Evolutionary conservation across 2,113 vertebrate species (phyloP), one percentile per base, ranked within the genome.

Genomic region (Mobula birostris): DNA sequence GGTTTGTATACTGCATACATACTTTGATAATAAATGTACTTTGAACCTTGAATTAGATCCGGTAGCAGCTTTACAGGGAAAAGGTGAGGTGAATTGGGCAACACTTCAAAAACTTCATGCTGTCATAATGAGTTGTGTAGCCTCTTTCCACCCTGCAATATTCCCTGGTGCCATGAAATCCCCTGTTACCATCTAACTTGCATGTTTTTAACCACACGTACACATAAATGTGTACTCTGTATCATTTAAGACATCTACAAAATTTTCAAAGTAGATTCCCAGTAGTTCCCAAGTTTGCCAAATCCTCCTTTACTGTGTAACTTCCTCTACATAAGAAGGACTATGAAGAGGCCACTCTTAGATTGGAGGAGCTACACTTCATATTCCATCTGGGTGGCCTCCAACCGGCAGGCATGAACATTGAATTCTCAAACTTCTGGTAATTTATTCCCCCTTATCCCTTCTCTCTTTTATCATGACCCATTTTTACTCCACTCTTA

Each of bases 191-290:
- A 48, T 58, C 56, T 48, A 87, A 61, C 27, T 61, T 87, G 83
- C 83, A 29, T 87, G 58, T 61, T 48, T 85, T 8, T 61, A 87
- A 29, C 21, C 83, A 87, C 56, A 61, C 48, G 58, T 17, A 70
- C 40, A 48, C 56, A 2, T 24, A 83, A 56, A 48, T 48, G 80
- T 12, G 0, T 4, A n/a, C 27, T 61, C 56, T 27, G 12, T 61
- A 14, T 61, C 58, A 87, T 61, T 87, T 87, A 29, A 87, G 58
- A 56, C 24, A 61, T 11, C 3, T n/a, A 9, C 4, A 87, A 87
- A 87, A 87, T 87, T 87, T 58, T 48, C 83, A 85, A 85, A 85
- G 21, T 27, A 58, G 56, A 40, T 85, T 58, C 48, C 82, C 82
- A 85, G 24, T 85, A 27, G 56, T 85, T 85, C 21, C 48, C 4